Evolutionary conservation across 2,888 invertebrate species (phyloP), one percentile per base, ranked within the genome.

Genomic region (Eurytoma californica): DNA sequence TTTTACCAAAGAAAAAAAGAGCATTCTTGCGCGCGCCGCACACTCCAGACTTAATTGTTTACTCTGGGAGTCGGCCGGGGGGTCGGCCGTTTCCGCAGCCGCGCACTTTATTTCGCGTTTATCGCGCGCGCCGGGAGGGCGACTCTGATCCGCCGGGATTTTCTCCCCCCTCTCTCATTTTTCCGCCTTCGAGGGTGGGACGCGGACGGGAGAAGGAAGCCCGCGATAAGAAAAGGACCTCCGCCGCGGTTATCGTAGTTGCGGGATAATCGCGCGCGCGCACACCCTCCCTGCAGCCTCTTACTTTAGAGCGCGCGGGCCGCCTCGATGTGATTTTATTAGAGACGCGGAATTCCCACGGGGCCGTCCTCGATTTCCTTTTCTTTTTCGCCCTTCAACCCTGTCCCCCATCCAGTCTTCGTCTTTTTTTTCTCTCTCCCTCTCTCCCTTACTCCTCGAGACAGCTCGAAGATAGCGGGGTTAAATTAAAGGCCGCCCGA

Each of bases 301-400:
- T 72, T 77, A 77, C 73, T 78, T 78, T 57, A 68, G 28, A 61
- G 55, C 3, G 30, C 14, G 61, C 16, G 20, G 61, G 60, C 39
- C 16, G 51, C 39, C 3, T 16, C 68, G 66, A 70, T 79, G 70
- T 79, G 72, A 79, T 79, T 79, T 79, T 79, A 75, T 79, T 75
- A 79, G 70, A 79, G 70, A 58, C 58, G 69, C 55, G 53, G 68
- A 20, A 69, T 47, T 65, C 57, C 39, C 39, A 20, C 47, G 57
- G 77, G 24, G 24, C 16, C 39, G 9, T 72, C 68, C 66, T 53
- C 18, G 39, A 39, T 47, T 5, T 7, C n/a, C 39, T 63, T 39
- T 16, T 66, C 55, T 4, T 28, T 65, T 18, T 73, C 18, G 53
- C 24, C 68, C 18, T 30, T 70, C 53, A 53, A 74, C 57, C 57